Percentiles rank a stretch among this genome's conserved stretches.
Evolutionary conservation across 1,140 invertebrate species (phyloP).

Genomic region (Ectropis grisescens): DNA sequence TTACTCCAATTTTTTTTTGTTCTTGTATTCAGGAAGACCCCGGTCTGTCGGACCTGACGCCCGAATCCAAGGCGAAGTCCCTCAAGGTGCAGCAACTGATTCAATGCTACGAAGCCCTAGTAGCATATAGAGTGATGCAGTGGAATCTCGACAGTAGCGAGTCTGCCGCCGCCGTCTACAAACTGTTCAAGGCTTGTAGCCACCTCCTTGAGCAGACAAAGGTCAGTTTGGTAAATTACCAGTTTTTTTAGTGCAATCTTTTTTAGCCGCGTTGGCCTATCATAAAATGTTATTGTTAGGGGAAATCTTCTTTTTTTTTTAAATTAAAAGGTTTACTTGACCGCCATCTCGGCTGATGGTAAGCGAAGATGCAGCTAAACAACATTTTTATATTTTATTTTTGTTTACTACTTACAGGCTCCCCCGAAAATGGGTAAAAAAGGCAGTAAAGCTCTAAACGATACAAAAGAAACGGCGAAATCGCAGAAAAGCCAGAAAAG

Average conservation of each 20-base stretch:
- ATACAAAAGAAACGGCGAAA: constrained; percentile 29
- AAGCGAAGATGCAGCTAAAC: not conserved
- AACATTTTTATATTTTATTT: not conserved
- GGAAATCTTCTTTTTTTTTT: too few relatives aligned
- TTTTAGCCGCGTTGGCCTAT: too few relatives aligned
- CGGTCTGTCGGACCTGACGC: constrained; percentile 55
- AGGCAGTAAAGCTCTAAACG: constrained; percentile 35
- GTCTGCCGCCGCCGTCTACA: constrained; percentile 37
- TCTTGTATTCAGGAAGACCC: constrained; percentile 24
- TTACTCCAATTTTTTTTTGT: not conserved
- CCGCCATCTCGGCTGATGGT: too few relatives aligned
- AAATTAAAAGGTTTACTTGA: too few relatives aligned
- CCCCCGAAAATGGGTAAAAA: constrained; percentile 38
- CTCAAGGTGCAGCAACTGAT: constrained; percentile 60
- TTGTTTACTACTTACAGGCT: constrained; percentile 18
- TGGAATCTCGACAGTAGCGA: constrained; percentile 45
- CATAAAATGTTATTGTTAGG: too few relatives aligned
- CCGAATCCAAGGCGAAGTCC: constrained; percentile 60
- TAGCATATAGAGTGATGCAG: constrained; percentile 60
- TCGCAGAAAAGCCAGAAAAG: constrained; percentile 37
- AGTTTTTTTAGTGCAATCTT: constrained; percentile 1
- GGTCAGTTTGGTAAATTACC: constrained; percentile 35
- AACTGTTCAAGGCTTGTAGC: constrained; percentile 57
- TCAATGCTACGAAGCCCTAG: constrained; percentile 64
- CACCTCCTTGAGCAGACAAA: constrained; percentile 65